Conservation (phyloP, 1,140 invertebrate genomes). For the Philopotamus ludificatus region DNA sequence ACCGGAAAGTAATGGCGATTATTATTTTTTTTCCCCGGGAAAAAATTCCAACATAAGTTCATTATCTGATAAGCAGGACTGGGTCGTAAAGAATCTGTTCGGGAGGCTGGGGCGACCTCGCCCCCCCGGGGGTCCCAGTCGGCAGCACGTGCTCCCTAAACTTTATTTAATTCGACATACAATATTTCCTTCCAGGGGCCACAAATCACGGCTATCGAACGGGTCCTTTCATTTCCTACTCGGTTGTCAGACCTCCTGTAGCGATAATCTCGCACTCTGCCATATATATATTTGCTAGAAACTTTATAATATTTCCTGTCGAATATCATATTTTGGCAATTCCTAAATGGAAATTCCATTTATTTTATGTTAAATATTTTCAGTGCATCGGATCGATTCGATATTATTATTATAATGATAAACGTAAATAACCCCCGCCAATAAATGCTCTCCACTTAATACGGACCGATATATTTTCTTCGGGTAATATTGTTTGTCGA, state of each 20-base stretch:
- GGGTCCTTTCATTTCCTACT: constrained; percentile 15
- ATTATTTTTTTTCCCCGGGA: not conserved
- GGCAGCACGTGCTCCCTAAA: constrained; percentile 29
- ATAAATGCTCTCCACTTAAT: not conserved
- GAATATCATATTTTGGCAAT: too few species aligned
- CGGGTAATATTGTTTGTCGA: constrained; percentile 36
- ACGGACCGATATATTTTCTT: constrained; percentile 29
- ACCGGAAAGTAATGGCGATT: not conserved
- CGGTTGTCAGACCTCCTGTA: not conserved
- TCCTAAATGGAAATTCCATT: too few species aligned
- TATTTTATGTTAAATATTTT: too few species aligned
- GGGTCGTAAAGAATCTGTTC: constrained; percentile 15
- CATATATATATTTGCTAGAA: not conserved
- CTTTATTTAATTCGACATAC: constrained; percentile 30
- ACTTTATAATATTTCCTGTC: too few species aligned
- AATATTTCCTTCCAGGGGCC: constrained; percentile 26
- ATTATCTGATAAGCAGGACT: constrained; percentile 16
- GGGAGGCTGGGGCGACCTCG: not conserved
- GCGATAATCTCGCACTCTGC: not conserved
- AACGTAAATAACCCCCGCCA: not conserved
- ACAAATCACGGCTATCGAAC: constrained; percentile 24
- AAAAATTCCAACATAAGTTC: constrained; percentile 8
- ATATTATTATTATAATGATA: not conserved
- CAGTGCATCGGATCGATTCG: too few species aligned
- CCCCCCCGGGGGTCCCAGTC: not conserved